phyloP scores from a whole-genome alignment of 2,797 vertebrate species.

The Amniataba percoides region DNA sequence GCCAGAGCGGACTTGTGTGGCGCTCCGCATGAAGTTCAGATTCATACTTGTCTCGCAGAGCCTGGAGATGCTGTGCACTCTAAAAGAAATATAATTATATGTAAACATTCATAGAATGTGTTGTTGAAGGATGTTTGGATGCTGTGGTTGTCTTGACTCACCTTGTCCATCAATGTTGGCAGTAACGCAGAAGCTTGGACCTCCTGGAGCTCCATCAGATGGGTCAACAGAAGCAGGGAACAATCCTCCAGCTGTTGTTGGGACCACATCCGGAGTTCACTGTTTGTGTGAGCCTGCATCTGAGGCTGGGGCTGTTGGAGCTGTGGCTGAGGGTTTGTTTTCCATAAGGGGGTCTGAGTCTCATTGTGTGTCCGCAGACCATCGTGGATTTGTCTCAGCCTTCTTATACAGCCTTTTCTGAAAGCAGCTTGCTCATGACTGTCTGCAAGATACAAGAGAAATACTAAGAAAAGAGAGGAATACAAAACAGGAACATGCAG shows the following conservation, averaged over 20 bases:
- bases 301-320: conserved; percentile 19
- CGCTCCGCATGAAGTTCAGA: conserved; percentile 54
- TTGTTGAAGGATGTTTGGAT: not conserved
- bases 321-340: conserved; percentile 8
- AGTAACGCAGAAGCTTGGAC: conserved; percentile 68
- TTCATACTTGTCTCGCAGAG: conserved; percentile 65
- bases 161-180: conserved; percentile 63
- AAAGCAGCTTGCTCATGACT: conserved; percentile 47
- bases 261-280: not conserved
- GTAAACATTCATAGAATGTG: not conserved
- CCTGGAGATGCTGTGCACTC: conserved; percentile 54
- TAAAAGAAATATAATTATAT: conserved; percentile 51
- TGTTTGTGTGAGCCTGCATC: conserved; percentile 12
- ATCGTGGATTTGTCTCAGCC: conserved; percentile 71
- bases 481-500: conserved; percentile 13
- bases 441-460: conserved; percentile 35
- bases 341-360: conserved; percentile 10
- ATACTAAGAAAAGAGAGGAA: not conserved
- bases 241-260: conserved; percentile 65
- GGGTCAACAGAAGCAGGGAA: conserved; percentile 71
- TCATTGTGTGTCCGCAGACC: conserved; percentile 46
- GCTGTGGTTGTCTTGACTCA: conserved; percentile 48
- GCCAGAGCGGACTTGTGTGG: conserved; percentile 65
- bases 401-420: conserved; percentile 69
- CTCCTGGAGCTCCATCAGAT: conserved; percentile 80